Evolutionary conservation across 2,797 vertebrate genomes (phyloP).

Genomic region (Pangasius mekongensis): DNA sequence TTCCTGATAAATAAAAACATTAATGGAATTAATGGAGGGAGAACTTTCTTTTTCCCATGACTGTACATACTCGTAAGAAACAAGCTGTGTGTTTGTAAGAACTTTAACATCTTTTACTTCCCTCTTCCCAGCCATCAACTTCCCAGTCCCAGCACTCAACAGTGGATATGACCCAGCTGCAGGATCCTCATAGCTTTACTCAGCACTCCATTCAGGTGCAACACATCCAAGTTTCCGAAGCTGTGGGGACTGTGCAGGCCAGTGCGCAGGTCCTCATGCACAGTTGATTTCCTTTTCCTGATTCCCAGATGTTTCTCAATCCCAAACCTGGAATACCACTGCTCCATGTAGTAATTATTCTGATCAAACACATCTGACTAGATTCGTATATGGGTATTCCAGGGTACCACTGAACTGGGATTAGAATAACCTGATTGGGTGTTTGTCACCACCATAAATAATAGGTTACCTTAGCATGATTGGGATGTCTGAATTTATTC

Average conservation of each 20-base stretch:
- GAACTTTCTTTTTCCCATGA: background rate
- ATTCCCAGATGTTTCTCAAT: background rate
- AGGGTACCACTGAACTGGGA: background rate
- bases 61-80: background rate
- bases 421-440: background rate
- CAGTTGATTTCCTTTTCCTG: background rate
- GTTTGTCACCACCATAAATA: background rate
- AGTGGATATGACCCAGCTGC: conserved; percentile 93
- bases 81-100: background rate
- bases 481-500: background rate
- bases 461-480: background rate
- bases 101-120: background rate
- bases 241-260: conserved; percentile 71
- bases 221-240: conserved; percentile 93
- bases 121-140: conserved; percentile 81
- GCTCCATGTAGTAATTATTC: background rate
- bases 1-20: background rate
- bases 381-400: background rate
- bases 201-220: conserved; percentile 98
- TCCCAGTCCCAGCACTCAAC: conserved; percentile 93
- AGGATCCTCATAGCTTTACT: conserved; percentile 90
- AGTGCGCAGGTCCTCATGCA: conserved; percentile 80
- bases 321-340: background rate
- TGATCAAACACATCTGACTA: background rate
- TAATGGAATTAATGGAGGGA: background rate